A percentile compares a stretch with the other conserved stretches of the same genome.
phyloP scores from a whole-genome alignment of 2,888 invertebrate genomes.

The Platycnemis pennipes region DNA sequence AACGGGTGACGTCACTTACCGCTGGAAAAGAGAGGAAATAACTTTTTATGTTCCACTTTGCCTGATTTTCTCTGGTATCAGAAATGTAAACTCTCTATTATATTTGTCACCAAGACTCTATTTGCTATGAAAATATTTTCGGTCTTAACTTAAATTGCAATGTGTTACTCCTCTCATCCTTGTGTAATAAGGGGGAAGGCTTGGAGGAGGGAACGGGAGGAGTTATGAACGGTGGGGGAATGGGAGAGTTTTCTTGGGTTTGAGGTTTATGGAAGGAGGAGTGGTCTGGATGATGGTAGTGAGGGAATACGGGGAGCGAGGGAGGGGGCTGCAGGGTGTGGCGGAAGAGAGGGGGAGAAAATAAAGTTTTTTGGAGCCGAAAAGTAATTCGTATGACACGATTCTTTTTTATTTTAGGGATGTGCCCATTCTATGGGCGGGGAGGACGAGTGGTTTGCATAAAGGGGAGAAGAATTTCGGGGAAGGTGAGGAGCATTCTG shows the following conservation, averaged over 20 bases:
- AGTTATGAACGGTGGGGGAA: neutral
- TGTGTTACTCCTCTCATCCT: conserved; percentile 51
- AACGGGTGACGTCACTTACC: neutral
- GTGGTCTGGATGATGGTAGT: neutral
- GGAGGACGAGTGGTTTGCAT: neutral
- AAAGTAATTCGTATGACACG: conserved; percentile 58
- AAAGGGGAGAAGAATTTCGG: neutral
- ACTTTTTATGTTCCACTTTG: neutral
- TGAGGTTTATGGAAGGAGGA: conserved; percentile 1
- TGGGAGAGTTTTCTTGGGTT: neutral
- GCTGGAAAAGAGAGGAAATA: neutral
- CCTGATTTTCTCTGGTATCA: neutral
- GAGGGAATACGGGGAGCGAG: neutral
- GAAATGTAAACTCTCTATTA: neutral
- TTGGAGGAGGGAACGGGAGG: neutral
- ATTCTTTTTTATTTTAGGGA: conserved; percentile 6
- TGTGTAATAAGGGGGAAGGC: conserved; percentile 34
- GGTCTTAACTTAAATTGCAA: conserved; percentile 44
- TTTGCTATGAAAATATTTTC: conserved; percentile 43
- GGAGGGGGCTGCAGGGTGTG: neutral
- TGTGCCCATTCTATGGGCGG: neutral
- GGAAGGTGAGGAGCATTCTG: neutral
- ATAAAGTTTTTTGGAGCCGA: conserved; percentile 37
- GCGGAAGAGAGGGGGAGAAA: neutral
- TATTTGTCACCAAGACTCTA: neutral